Evolutionary conservation across 2,113 vertebrate species (phyloP), one percentile per base, ranked within the genome.

Genomic region (Hippotragus niger): DNA sequence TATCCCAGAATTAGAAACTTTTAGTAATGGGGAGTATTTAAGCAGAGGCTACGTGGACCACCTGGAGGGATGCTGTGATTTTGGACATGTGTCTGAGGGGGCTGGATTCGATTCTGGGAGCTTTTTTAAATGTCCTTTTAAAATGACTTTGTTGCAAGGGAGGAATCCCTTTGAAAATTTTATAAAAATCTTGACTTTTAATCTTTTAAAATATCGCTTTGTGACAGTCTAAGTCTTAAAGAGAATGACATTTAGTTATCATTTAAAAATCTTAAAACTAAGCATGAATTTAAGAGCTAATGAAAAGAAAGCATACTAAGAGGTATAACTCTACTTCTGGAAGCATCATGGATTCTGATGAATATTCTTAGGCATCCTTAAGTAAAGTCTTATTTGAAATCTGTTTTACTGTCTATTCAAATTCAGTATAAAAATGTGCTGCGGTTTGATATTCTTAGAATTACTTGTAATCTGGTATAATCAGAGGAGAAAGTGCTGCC

Each of bases 401-500:
- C 17, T 89, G 55, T 64, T 95, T 97, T 67, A 31, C 33, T 64
- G 10, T 82, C 81, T 8, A 3, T 90, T 43, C 71, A 76, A 43
- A 76, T 76, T 62, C 50, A 94, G 45, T 47, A 52, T 78, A 31
- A 55, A 86, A 74, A 92, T 83, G 62, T 55, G 10, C 85, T 83
- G 76, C 23, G 67, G 82, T 80, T 93, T 96, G 82, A 89, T 94
- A 91, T 86, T 86, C 89, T 74, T 76, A 91, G 91, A 85, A 33
- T 96, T 96, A 89, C 87, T 16, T 64, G 6, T 91, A 85, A 95
- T 74, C 45, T 78, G 78, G 81, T 74, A 62, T 31, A 94, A 62
- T 78, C 40, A 58, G 67, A 71, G 80, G 64, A 91, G 58, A 94
- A 95, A 98, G 90, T 33, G 71, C 57, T 95, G 84, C 86, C 53